These are phyloP conservation scores for Tenebrosternarchus preto DNA, from an alignment of 2,113 vertebrate species.

Conservation along the genomic window DNA sequence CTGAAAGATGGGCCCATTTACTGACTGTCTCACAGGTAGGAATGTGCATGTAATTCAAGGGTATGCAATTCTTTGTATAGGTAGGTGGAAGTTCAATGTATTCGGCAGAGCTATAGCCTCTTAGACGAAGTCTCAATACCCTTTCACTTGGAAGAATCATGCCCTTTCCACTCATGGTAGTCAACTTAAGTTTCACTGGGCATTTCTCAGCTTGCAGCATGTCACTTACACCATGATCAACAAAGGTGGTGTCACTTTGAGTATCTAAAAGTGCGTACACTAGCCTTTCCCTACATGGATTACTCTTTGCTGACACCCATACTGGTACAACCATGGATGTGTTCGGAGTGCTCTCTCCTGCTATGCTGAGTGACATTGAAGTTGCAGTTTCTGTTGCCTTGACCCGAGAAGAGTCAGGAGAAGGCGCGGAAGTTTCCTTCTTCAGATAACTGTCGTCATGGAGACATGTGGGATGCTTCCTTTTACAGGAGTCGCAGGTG, in stretches of 20 bases:
- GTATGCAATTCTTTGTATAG: conserved; percentile 34
- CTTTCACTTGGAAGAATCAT: no score
- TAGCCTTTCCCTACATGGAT: not conserved
- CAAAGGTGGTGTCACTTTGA: no score
- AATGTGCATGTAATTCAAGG: conserved; percentile 23
- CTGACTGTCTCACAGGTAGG: conserved; percentile 2
- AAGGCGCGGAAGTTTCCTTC: not conserved
- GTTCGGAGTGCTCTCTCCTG: not conserved
- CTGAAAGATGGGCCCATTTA: no score
- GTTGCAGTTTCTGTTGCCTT: not conserved
- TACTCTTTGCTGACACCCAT: not conserved
- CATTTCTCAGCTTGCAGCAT: no score
- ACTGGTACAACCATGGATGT: not conserved
- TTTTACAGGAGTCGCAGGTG: no score
- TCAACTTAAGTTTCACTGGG: no score
- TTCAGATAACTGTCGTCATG: not conserved
- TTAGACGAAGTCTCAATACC: conserved; percentile 1
- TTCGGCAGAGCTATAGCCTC: conserved; percentile 17
- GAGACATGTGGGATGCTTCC: not conserved
- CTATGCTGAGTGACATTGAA: not conserved
- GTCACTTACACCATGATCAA: no score
- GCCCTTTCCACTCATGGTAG: no score
- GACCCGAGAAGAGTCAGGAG: not conserved
- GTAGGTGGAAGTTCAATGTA: conserved; percentile 1
- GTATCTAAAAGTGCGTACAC: not conserved